phyloP scores from a whole-genome alignment of 2,113 vertebrate genomes.

The Oreotrochilus melanogaster region DNA sequence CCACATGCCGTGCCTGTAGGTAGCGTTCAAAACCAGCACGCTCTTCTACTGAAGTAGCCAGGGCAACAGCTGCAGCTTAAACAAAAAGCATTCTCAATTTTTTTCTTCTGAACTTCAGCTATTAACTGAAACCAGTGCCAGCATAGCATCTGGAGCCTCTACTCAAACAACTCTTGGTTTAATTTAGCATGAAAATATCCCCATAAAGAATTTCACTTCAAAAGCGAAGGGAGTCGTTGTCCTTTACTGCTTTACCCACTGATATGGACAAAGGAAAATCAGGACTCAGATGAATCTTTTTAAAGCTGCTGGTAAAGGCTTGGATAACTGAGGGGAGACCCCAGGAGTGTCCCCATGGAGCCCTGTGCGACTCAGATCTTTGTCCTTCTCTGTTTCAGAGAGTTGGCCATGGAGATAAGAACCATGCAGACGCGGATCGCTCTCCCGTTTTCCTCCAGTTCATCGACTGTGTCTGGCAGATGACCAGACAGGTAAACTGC shows the following conservation, averaged over 20 bases:
- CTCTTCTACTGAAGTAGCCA: conserved; percentile 57
- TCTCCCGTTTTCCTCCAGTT: conserved; percentile 98
- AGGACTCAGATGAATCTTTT: neutral
- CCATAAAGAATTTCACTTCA: conserved; percentile 58
- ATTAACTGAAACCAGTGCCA: conserved; percentile 53
- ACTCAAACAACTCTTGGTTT: conserved; percentile 39
- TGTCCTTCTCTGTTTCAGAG: conserved; percentile 79
- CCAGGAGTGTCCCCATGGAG: neutral
- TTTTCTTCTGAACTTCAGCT: conserved; percentile 41
- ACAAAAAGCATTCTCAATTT: conserved; percentile 2
- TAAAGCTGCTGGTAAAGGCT: neutral
- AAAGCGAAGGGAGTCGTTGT: neutral
- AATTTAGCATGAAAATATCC: conserved; percentile 25
- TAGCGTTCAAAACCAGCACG: neutral
- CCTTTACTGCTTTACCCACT: neutral
- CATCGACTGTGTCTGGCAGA: conserved; percentile 97
- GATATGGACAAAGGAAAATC: neutral
- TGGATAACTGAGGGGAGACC: neutral
- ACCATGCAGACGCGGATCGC: conserved; percentile 93
- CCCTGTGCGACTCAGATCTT: accelerated
- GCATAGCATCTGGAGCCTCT: conserved; percentile 31
- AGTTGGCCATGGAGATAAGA: conserved; percentile 95
- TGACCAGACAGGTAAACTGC: conserved; percentile 92
- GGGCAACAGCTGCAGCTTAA: conserved; percentile 45
- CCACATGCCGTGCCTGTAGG: neutral